A percentile compares a stretch with the other conserved stretches of the same genome.
Conservation (phyloP, 1,140 invertebrate species). For the Drosophila melanica region DNA sequence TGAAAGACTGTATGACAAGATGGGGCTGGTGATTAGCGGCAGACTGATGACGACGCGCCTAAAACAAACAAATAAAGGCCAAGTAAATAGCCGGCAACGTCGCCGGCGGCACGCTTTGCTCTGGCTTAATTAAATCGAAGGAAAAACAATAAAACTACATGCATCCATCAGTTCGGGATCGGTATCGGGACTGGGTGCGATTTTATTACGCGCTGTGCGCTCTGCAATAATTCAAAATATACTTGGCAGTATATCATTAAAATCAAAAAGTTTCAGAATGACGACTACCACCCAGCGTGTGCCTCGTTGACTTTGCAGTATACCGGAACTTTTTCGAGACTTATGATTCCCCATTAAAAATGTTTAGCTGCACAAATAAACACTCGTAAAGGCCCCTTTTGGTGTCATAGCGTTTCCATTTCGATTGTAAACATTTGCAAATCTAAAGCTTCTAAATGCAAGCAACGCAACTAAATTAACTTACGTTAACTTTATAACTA, state of each 20-base stretch:
- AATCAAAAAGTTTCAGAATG: slow-evolving; percentile 61
- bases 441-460: background rate
- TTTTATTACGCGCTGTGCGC: slow-evolving; percentile 71
- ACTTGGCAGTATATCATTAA: slow-evolving; percentile 78
- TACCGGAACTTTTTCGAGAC: slow-evolving; percentile 31
- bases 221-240: slow-evolving; percentile 79
- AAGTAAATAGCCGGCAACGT: slow-evolving; percentile 72
- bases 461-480: background rate
- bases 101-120: slow-evolving; percentile 73
- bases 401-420: slow-evolving; percentile 29
- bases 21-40: slow-evolving; percentile 12
- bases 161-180: slow-evolving; percentile 14
- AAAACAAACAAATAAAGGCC: slow-evolving; percentile 79
- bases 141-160: slow-evolving; percentile 70
- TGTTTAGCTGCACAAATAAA: slow-evolving; percentile 81
- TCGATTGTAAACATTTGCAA: slow-evolving; percentile 55
- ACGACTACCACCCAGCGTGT: slow-evolving; percentile 64
- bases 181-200: slow-evolving; percentile 32
- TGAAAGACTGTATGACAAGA: slow-evolving; percentile 22
- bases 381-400: slow-evolving; percentile 52
- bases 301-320: slow-evolving; percentile 21
- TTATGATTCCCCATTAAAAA: slow-evolving; percentile 68
- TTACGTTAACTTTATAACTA: no score
- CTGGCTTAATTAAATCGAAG: slow-evolving; percentile 72
- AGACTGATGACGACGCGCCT: slow-evolving; percentile 69